Evolutionary conservation across 2,888 invertebrate genomes (phyloP), one percentile per base, ranked within the genome.

Genomic region (Melanotus villosus): DNA sequence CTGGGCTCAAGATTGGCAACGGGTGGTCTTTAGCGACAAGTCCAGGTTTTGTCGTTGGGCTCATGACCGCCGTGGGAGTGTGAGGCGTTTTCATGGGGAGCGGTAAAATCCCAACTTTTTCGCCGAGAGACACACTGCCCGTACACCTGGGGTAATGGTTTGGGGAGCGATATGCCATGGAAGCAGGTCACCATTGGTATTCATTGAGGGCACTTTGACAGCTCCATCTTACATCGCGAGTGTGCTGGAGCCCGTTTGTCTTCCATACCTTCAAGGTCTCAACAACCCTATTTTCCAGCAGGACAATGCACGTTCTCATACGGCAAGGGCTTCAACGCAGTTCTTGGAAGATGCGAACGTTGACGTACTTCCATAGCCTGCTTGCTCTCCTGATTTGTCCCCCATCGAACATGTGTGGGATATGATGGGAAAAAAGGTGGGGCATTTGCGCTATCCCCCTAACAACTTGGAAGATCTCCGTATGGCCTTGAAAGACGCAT

Each of bases 121-220:
- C 21, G 32, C 58, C 19, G 60, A 60, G 32, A 21, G 32, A 18
- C 41, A 59, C 32, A 47, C 32, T 21, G 34, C 41, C 56, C 54
- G 45, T 7, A 60, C 54, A 45, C 21, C 36, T 19, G 52, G 38
- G 9, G 43, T 52, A 50, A 67, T 67, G 60, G 34, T 67, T 12
- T 60, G 60, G 56, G 43, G 60, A 23, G 60, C 60, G 21, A 67
- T 60, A 43, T 19, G 54, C 21, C 23, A 60, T 60, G 54, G 32
- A n/a, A 60, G 54, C 16, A 50, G 54, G 54, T 52, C 54, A 52
- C 21, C 32, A 21, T 60, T 50, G 38, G 38, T 66, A 34, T 52
- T 58, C 32, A 38, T 58, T 66, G 23, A 34, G 43, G 59, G 59
- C 26, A 66, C 32, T 50, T n/a, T n/a, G n/a, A n/a, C n/a, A n/a